Conservation (phyloP, 2,888 invertebrate genomes). For the Metalampra italica region DNA sequence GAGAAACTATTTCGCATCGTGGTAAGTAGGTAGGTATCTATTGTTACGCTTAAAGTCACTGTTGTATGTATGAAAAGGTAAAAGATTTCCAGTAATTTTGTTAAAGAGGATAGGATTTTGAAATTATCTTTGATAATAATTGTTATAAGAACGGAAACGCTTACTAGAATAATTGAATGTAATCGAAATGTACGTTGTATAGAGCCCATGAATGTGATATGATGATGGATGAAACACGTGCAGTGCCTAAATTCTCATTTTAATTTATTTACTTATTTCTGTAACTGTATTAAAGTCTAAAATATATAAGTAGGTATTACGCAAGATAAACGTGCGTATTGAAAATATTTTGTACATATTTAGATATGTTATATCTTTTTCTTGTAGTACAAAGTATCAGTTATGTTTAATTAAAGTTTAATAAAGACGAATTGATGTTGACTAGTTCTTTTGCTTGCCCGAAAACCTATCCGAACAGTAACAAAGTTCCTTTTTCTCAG, state of each 20-base stretch:
- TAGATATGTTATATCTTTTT: conserved; percentile 50
- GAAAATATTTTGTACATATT: conserved; percentile 64
- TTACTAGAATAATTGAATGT: conserved; percentile 57
- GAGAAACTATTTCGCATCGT: background rate
- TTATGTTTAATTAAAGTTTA: conserved; percentile 58
- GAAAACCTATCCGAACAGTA: background rate
- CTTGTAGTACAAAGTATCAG: conserved; percentile 74
- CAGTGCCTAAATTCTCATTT: conserved; percentile 75
- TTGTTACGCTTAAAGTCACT: no score
- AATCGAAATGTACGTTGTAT: conserved; percentile 52
- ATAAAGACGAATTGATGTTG: conserved; percentile 77
- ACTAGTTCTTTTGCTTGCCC: conserved; percentile 17
- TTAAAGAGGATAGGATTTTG: conserved; percentile 21
- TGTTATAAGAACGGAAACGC: conserved; percentile 72
- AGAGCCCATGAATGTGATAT: conserved; percentile 72
- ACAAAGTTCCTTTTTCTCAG: background rate
- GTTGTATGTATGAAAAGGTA: background rate
- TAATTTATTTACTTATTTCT: conserved; percentile 44
- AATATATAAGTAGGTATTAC: conserved; percentile 35
- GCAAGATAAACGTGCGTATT: conserved; percentile 42
- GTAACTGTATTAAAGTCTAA: conserved; percentile 37
- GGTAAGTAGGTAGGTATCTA: no score
- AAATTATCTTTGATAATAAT: conserved; percentile 56
- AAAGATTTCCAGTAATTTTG: background rate
- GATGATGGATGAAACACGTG: conserved; percentile 62